These are phyloP conservation scores for Dromas ardeola DNA, from an alignment of 2,113 vertebrate species.

Conservation along the genomic window DNA sequence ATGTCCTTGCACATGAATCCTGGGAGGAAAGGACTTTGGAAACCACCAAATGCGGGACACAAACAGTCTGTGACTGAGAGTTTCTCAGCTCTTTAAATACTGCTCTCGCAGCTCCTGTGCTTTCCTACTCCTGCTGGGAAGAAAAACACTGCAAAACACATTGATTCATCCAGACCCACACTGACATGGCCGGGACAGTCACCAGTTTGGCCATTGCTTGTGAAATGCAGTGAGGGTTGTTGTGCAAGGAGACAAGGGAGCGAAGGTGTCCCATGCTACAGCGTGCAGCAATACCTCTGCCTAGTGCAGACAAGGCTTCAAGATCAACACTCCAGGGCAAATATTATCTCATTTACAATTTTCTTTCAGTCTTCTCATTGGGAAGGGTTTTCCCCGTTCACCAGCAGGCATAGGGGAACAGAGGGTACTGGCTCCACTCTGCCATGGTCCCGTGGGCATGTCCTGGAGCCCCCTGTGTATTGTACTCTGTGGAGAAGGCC, in stretches of 20 bases:
- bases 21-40: background rate
- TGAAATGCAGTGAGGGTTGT: background rate
- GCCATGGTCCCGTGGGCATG: conserved; percentile 83
- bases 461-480: conserved; percentile 76
- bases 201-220: background rate
- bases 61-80: background rate
- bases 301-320: background rate
- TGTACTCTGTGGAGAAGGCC: conserved; percentile 81
- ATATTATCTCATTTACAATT: conserved; percentile 35
- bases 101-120: background rate
- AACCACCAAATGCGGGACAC: background rate
- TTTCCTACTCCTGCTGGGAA: background rate
- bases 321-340: background rate
- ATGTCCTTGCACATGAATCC: background rate
- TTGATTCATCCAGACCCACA: background rate
- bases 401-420: conserved; percentile 92
- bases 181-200: background rate
- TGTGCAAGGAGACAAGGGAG: conserved; percentile 9
- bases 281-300: background rate
- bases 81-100: background rate
- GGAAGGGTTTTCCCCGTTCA: conserved; percentile 49
- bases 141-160: background rate
- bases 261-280: background rate
- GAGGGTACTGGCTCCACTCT: conserved; percentile 90
- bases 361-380: background rate